These are phyloP conservation scores for Elgaria multicarinata DNA, from an alignment of 2,113 vertebrate species.

Conservation along the genomic window DNA sequence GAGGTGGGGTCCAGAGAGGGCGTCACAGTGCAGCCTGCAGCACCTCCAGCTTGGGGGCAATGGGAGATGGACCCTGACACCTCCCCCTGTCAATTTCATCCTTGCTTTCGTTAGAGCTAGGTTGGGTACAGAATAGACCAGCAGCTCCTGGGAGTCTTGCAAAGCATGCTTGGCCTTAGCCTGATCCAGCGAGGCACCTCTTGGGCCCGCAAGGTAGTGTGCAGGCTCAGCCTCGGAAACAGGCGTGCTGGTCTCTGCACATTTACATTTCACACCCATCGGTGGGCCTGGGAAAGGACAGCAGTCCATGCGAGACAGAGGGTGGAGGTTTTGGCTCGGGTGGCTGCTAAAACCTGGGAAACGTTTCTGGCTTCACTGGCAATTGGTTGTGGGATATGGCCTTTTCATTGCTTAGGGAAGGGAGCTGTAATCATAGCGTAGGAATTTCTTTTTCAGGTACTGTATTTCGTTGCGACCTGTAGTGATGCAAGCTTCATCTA, in stretches of 20 bases:
- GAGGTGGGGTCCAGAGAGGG: no score
- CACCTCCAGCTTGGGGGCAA: fast-evolving
- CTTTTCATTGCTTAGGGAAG: not conserved
- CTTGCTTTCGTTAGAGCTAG: no score
- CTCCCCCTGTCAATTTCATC: not conserved
- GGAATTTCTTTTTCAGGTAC: not conserved
- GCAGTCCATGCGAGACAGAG: no score
- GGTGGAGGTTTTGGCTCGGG: not conserved
- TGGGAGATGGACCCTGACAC: not conserved
- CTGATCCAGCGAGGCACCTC: not conserved
- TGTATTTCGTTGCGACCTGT: no score
- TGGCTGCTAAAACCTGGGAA: not conserved
- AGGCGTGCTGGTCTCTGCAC: not conserved
- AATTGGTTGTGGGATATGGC: not conserved
- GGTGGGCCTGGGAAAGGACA: not conserved
- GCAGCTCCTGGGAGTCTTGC: not conserved
- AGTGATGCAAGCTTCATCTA: no score
- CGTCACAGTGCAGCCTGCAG: no score
- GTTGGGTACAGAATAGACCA: no score
- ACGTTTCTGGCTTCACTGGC: not conserved
- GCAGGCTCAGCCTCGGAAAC: not conserved
- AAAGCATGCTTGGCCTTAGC: not conserved
- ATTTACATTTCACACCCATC: not conserved
- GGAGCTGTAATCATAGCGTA: no score
- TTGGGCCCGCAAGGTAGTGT: not conserved